phyloP scores from a whole-genome alignment of 2,113 vertebrate species.

The Prionailurus viverrinus region DNA sequence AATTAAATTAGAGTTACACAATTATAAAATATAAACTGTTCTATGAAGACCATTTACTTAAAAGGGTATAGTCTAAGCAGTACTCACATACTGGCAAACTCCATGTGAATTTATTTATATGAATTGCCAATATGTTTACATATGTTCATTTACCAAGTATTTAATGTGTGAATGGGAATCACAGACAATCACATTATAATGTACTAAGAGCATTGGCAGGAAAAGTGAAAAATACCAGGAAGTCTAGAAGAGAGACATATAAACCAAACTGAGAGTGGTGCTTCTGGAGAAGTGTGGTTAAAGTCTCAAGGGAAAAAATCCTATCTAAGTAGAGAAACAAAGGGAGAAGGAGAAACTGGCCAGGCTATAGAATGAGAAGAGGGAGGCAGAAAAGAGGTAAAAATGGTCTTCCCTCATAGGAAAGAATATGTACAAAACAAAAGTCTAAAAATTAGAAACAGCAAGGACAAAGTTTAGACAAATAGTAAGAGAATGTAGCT shows the following conservation, averaged over 20 bases:
- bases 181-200: neutral
- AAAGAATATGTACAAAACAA: neutral
- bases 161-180: neutral
- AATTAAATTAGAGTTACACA: neutral
- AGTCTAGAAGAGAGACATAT: neutral
- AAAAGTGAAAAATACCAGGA: neutral
- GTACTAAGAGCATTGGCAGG: neutral
- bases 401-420: neutral
- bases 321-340: neutral
- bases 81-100: neutral
- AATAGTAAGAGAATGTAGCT: neutral
- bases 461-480: neutral
- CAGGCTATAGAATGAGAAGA: accelerated
- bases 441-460: neutral
- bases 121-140: neutral
- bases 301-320: neutral
- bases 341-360: neutral
- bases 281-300: neutral
- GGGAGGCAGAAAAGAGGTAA: accelerated
- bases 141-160: neutral
- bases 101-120: neutral
- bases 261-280: neutral
- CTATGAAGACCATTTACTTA: neutral
- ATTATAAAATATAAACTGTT: neutral
- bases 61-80: neutral